Base-by-base conservation (phyloP, 37 sponge, comb jelly and placozoan genomes). In the Haliclona indistincta region DNA sequence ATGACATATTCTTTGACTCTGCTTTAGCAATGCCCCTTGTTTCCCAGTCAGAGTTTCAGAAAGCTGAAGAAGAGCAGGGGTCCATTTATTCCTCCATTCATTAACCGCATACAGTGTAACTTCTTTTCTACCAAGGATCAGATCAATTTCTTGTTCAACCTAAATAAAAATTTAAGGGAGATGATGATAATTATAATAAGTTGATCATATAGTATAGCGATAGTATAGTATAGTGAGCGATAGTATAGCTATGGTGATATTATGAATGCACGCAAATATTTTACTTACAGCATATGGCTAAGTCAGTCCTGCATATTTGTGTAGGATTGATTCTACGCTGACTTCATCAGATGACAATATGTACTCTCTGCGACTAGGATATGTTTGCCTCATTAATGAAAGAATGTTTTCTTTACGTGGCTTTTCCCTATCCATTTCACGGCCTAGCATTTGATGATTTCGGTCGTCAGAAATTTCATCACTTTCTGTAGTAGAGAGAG, bases 331-430 rank as follows among this genome's bases (percentile, higher is more conserved):
- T 19, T 10, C 47, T 5, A 45, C 45, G 28, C 22, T 43, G 25
- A 45, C 58, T 11, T 73, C 73, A 29, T 5, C 51, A 4, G 47
- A 54, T 29, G 49, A 45, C 40, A 73, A 35, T 2, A 73, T 56
- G 26, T 58, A 20, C n/a, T 62, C 64, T 15, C 76, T 36, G 3
- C 76, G 32, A 4, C 23, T n/a, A 22, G 43, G 6, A 56, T 56
- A 75, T 60, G 76, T 75, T 36, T 75, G 64, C 32, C 54, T 29
- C 3, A 62, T 32, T 5, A 75, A 60, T 10, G 76, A 40, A 3
- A 75, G 58, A 13, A 75, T 35, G 23, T 36, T 61, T 13, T 75
- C 76, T 39, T 75, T 75, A 30, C 76, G 30, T 29, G 76, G 78
- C 37, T 65, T 42, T 4, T 77, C 78, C 44, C 56, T 43, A 23